Percentiles rank a stretch among this genome's conserved stretches.
phyloP scores from a whole-genome alignment of 2,797 vertebrate genomes.

The Smutsia gigantea region DNA sequence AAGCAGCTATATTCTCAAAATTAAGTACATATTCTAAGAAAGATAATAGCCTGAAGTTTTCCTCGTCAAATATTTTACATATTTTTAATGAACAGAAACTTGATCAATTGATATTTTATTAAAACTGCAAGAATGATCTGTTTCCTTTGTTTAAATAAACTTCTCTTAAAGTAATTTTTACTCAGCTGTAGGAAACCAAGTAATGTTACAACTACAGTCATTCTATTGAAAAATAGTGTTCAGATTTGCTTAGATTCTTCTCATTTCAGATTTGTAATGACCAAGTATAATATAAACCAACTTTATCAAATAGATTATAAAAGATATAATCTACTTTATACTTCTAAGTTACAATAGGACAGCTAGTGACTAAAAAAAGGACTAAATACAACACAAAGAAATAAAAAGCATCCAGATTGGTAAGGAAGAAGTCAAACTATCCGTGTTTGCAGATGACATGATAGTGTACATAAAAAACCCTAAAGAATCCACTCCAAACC shows the following conservation, averaged over 20 bases:
- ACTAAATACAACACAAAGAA: background rate
- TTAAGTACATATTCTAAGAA: background rate
- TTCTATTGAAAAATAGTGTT: background rate
- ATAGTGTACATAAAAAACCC: too few species aligned
- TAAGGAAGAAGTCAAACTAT: too few species aligned
- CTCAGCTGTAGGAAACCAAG: background rate
- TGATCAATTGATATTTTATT: background rate
- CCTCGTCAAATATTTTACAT: background rate
- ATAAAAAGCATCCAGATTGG: too few species aligned
- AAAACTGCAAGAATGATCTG: background rate
- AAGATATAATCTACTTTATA: background rate
- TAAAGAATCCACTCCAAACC: too few species aligned
- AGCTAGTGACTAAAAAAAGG: background rate
- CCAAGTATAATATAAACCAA: background rate
- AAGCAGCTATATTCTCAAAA: slow-evolving; percentile 25
- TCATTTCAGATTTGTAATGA: background rate
- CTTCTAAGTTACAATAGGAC: background rate
- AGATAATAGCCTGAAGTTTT: background rate
- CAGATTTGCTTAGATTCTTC: background rate
- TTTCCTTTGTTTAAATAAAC: background rate
- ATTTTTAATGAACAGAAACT: background rate
- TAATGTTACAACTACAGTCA: background rate
- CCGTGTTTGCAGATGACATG: too few species aligned
- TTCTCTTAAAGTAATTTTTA: slow-evolving; percentile 3
- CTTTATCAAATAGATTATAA: background rate